Evolutionary conservation across 2,797 vertebrate genomes (phyloP).

Genomic region (Darevskia mixta): DNA sequence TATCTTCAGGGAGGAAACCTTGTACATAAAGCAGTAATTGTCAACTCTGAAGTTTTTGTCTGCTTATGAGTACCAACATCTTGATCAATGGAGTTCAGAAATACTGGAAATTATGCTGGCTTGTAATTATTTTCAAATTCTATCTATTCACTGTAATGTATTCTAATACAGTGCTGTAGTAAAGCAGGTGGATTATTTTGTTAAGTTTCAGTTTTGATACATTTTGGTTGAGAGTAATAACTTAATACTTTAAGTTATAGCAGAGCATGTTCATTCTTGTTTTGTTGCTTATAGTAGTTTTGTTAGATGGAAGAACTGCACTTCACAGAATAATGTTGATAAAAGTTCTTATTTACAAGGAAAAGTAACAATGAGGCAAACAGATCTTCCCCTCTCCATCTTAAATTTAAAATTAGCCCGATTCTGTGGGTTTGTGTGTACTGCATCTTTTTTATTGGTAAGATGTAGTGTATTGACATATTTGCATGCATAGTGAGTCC

Average conservation of each 20-base stretch:
- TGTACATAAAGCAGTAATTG: neutral
- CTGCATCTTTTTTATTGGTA: neutral
- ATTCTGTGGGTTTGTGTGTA: neutral
- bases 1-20: constrained; percentile 42
- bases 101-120: constrained; percentile 10
- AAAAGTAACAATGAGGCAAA: neutral
- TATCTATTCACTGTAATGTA: constrained; percentile 9
- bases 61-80: neutral
- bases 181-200: neutral
- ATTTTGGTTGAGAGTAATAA: neutral
- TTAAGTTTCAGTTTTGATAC: neutral
- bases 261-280: neutral
- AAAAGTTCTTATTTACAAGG: neutral
- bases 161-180: constrained; percentile 1
- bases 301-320: neutral
- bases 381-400: neutral
- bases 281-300: neutral
- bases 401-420: neutral
- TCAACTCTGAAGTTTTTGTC: neutral
- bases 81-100: neutral
- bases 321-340: neutral
- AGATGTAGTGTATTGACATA: neutral
- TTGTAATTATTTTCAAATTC: neutral
- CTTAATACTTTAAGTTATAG: neutral
- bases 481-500: neutral